Conservation (phyloP, 2,113 vertebrate species). For the Onychorhynchus coronatus region DNA sequence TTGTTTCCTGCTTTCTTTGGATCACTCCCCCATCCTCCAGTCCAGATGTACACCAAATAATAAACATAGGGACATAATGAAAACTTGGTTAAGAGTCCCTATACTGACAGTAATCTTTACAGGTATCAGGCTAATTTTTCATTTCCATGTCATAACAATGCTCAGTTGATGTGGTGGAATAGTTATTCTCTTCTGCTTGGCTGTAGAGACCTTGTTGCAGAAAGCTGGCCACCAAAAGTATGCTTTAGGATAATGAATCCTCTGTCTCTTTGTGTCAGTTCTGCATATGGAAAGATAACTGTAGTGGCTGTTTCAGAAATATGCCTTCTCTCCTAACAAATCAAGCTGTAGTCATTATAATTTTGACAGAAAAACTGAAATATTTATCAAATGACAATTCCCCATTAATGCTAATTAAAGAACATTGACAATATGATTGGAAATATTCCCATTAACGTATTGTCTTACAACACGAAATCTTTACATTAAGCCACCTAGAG, state of each 20-base stretch:
- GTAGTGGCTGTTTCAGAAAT: background rate
- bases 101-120: background rate
- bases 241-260: background rate
- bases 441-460: background rate
- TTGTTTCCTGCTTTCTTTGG: background rate
- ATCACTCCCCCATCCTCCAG: fast-evolving
- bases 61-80: background rate
- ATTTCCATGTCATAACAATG: background rate
- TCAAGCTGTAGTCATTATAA: background rate
- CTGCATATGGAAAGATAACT: background rate
- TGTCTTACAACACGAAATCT: background rate
- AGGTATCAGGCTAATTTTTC: background rate
- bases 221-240: background rate
- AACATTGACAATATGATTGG: background rate
- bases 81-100: background rate
- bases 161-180: background rate
- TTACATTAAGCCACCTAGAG: background rate
- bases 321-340: background rate
- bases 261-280: background rate
- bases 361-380: conserved; percentile 12
- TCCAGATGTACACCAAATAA: background rate
- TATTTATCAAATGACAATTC: background rate
- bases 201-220: background rate
- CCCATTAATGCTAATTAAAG: background rate
- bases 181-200: background rate